These are phyloP conservation scores for Xanthorhoe designata DNA, from an alignment of 2,888 invertebrate species.

Conservation along the genomic window DNA sequence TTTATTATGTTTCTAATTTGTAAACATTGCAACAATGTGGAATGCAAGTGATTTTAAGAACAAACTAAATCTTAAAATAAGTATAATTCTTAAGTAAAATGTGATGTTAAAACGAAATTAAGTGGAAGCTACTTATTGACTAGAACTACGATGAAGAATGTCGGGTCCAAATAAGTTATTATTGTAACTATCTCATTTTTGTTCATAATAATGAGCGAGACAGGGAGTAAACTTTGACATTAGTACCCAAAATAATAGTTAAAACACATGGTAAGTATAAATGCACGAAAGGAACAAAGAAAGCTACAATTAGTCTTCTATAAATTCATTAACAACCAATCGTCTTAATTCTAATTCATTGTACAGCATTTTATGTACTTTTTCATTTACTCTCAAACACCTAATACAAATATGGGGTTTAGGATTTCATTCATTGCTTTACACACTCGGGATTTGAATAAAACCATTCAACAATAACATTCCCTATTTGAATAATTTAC, in stretches of 20 bases:
- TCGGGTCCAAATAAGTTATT: slow-evolving; percentile 8
- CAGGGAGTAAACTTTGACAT: background rate
- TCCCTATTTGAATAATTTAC: slow-evolving; percentile 35
- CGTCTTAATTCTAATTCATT: slow-evolving; percentile 62
- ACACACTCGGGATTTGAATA: slow-evolving; percentile 12
- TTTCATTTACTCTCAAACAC: slow-evolving; percentile 9
- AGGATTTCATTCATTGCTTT: slow-evolving; percentile 20
- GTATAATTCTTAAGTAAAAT: slow-evolving; percentile 50
- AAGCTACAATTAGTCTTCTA: slow-evolving; percentile 45
- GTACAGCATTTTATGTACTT: slow-evolving; percentile 46
- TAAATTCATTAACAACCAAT: slow-evolving; percentile 54
- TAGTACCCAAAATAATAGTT: slow-evolving; percentile 39
- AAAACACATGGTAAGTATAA: slow-evolving; percentile 50
- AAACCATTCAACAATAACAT: slow-evolving; percentile 36
- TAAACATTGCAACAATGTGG: slow-evolving; percentile 69
- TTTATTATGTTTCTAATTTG: slow-evolving; percentile 50
- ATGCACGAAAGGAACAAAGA: slow-evolving; percentile 73
- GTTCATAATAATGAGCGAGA: slow-evolving; percentile 7
- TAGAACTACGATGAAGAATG: slow-evolving; percentile 68
- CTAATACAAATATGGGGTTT: slow-evolving; percentile 18
- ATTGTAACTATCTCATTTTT: slow-evolving; percentile 7
- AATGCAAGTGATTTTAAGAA: slow-evolving; percentile 60
- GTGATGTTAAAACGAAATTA: slow-evolving; percentile 63
- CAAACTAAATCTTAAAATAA: slow-evolving; percentile 35
- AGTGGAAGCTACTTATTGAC: slow-evolving; percentile 74